Conservation (phyloP, 35 echinoderm and acorn worm genomes). For the Apostichopus japonicus region DNA sequence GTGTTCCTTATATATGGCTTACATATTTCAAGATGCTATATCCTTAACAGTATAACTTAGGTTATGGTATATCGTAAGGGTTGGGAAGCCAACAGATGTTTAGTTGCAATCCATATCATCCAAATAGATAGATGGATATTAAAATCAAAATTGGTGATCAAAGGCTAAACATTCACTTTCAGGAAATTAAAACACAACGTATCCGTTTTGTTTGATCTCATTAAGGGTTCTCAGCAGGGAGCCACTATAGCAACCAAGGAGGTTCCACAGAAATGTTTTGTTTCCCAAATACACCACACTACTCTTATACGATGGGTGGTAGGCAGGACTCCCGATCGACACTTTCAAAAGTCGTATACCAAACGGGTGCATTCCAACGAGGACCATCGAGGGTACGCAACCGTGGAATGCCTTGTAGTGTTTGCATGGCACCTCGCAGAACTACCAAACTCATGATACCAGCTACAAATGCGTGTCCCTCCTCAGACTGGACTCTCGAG, state of each 20-base stretch:
- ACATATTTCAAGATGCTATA: too few species aligned
- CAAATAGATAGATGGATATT: too few species aligned
- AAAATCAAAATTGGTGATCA: too few species aligned
- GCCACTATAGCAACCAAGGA: slow-evolving; percentile 44
- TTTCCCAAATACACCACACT: slow-evolving; percentile 36
- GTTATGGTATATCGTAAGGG: too few species aligned
- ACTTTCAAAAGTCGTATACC: slow-evolving; percentile 28
- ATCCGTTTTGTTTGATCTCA: too few species aligned
- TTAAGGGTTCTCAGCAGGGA: slow-evolving; percentile 2
- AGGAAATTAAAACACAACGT: too few species aligned
- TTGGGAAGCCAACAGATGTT: too few species aligned
- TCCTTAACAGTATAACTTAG: too few species aligned
- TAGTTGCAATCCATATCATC: too few species aligned
- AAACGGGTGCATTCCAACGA: slow-evolving; percentile 24
- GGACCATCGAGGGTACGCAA: neutral
- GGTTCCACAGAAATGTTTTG: slow-evolving; percentile 30
- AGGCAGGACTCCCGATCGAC: neutral
- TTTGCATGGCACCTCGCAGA: slow-evolving; percentile 59
- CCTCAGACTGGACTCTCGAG: slow-evolving; percentile 61
- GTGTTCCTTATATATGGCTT: too few species aligned
- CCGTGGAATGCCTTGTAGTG: slow-evolving; percentile 37
- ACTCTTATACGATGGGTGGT: neutral
- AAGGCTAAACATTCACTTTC: too few species aligned
- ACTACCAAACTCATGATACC: slow-evolving; percentile 54
- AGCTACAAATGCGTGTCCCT: slow-evolving; percentile 54